Evolutionary conservation across 2,797 vertebrate species (phyloP).

Genomic region (Anguilla anguilla): DNA sequence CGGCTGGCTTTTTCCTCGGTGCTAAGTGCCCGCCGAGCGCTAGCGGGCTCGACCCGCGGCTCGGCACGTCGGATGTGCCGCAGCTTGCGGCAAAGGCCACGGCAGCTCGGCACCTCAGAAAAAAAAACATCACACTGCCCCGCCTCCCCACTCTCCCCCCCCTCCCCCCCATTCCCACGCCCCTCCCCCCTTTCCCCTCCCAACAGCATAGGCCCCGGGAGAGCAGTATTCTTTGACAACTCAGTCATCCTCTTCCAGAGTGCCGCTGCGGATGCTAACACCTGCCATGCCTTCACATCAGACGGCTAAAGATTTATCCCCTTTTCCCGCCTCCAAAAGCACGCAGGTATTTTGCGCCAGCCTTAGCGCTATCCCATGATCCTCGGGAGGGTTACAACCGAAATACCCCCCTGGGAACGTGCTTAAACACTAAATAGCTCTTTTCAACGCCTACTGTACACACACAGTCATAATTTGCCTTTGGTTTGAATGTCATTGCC

Average conservation of each 20-base stretch:
- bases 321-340: background rate
- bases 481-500: background rate
- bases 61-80: background rate
- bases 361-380: background rate
- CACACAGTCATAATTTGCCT: background rate
- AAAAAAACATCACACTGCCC: background rate
- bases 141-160: background rate
- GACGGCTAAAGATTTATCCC: background rate
- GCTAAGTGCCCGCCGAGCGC: background rate
- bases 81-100: background rate
- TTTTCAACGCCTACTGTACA: background rate
- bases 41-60: background rate
- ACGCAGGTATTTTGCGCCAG: background rate
- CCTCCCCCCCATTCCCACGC: background rate
- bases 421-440: background rate
- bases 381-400: background rate
- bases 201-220: background rate
- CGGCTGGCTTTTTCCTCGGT: background rate
- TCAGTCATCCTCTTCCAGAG: slow-evolving; percentile 2
- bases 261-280: background rate
- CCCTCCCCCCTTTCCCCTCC: too few relatives aligned
- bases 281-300: slow-evolving; percentile 3
- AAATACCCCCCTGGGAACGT: background rate
- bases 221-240: background rate
- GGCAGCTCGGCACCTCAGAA: background rate